Evolutionary conservation across 2,113 vertebrate genomes (phyloP), one percentile per base, ranked within the genome.

Genomic region (Catharus bicknelli): DNA sequence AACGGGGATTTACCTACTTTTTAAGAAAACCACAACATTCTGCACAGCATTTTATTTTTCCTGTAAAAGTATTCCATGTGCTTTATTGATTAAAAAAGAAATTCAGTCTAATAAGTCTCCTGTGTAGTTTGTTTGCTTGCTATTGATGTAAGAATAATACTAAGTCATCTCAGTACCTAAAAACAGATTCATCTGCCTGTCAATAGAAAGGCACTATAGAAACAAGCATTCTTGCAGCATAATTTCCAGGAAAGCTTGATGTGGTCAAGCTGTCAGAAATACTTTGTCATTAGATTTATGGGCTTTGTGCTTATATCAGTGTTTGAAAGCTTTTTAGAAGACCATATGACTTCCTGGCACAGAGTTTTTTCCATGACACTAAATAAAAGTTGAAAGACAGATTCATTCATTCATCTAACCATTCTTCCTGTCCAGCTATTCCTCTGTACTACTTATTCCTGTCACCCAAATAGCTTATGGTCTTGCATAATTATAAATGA

Each of bases 41-140:
- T 94, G 53, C 51, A 73, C 21, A 84, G 29, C 20, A 81, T 54
- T 86, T 88, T 83, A 22, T 80, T 89, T 87, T 85, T 94, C 43
- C 36, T 86, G 68, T 90, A 80, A 50, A 74, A 80, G 63, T 86
- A 80, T 55, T 68, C 54, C 32, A 80, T 75, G 54, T 68, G 42
- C 55, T 75, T 80, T 55, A 75, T 68, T 75, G 89, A 86, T 80
- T 85, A 80, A 91, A 80, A 53, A 75, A 73, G 55, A 40, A 62
- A 61, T 32, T 20, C 57, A 73, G 40, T 64, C 15, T 85, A 48
- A 25, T 2, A 9, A 80, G 64, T 29, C 16, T 89, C 34, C n/a
- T 61, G 67, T 88, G 89, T 88, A n/a, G 10, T 89, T 85, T 93
- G 7, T 89, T 88, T 89, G 16, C 32, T 68, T 93, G 32, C 68